These are phyloP conservation scores for Seira sanloemensis DNA, from an alignment of 2,888 invertebrate species.

Conservation along the genomic window DNA sequence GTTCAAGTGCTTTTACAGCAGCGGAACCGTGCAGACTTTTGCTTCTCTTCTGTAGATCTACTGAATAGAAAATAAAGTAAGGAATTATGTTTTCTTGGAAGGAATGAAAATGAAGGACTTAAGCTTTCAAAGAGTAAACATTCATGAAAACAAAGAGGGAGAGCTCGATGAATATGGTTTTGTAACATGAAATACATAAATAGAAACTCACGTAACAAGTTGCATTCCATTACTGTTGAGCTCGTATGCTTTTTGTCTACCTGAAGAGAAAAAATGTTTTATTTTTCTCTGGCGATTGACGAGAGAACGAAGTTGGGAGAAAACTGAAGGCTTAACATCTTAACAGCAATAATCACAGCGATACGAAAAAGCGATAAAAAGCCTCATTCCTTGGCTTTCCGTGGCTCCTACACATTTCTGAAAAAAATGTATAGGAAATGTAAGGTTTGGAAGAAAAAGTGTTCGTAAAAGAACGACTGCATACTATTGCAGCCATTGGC, in stretches of 20 bases:
- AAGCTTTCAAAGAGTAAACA: no score
- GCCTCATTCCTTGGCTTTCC: not conserved
- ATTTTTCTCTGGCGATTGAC: not conserved
- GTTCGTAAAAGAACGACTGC: no score
- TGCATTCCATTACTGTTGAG: conserved; percentile 34
- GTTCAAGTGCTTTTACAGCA: not conserved
- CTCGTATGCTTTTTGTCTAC: not conserved
- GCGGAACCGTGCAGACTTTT: not conserved
- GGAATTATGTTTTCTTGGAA: not conserved
- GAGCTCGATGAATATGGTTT: conserved; percentile 36
- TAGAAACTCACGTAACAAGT: conserved; percentile 40
- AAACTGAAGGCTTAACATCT: not conserved
- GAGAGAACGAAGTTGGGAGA: not conserved
- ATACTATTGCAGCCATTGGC: not conserved
- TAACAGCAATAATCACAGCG: not conserved
- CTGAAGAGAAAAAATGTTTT: not conserved
- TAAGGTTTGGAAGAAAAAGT: no score
- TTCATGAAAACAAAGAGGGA: not conserved
- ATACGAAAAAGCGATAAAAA: not conserved
- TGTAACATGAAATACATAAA: conserved; percentile 32
- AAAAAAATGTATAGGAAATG: no score
- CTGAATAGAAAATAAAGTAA: not conserved
- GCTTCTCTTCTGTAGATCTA: not conserved
- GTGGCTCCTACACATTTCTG: not conserved
- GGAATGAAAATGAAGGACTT: not conserved